phyloP scores from a whole-genome alignment of 2,113 vertebrate species.

The Cranoglanis bouderius region DNA sequence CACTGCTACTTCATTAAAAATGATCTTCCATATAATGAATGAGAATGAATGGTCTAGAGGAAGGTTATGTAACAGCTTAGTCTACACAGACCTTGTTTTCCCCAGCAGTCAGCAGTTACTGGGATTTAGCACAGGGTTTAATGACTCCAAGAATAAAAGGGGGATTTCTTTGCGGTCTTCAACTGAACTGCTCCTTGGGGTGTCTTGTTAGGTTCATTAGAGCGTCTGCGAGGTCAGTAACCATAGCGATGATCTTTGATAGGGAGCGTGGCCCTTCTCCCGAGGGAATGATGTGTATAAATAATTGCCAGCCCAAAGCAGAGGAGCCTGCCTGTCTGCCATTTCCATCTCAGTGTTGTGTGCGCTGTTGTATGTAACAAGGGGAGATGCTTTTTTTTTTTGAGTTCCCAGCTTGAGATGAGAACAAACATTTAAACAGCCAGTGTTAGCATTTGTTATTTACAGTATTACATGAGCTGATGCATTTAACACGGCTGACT shows the following conservation, averaged over 20 bases:
- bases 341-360: conserved; percentile 21
- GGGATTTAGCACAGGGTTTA: conserved; percentile 10
- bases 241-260: conserved; percentile 54
- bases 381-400: conserved; percentile 5
- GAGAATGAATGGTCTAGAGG: conserved; percentile 8
- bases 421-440: conserved; percentile 25
- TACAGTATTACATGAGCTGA: conserved; percentile 28
- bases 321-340: not conserved
- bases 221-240: conserved; percentile 37
- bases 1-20: conserved; percentile 16
- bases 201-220: conserved; percentile 42
- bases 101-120: conserved; percentile 7
- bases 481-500: conserved; percentile 27
- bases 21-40: conserved; percentile 14
- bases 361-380: not conserved
- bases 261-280: conserved; percentile 14
- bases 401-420: not conserved
- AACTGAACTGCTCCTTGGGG: conserved; percentile 13
- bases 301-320: conserved; percentile 41
- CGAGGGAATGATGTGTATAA: conserved; percentile 38
- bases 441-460: conserved; percentile 25
- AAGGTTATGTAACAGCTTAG: conserved; percentile 2
- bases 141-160: conserved; percentile 25
- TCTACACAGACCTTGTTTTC: conserved; percentile 7
- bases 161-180: conserved; percentile 29